Evolutionary conservation across 2,797 vertebrate genomes (phyloP), one percentile per base, ranked within the genome.

Genomic region (Spinus olivaceus): DNA sequence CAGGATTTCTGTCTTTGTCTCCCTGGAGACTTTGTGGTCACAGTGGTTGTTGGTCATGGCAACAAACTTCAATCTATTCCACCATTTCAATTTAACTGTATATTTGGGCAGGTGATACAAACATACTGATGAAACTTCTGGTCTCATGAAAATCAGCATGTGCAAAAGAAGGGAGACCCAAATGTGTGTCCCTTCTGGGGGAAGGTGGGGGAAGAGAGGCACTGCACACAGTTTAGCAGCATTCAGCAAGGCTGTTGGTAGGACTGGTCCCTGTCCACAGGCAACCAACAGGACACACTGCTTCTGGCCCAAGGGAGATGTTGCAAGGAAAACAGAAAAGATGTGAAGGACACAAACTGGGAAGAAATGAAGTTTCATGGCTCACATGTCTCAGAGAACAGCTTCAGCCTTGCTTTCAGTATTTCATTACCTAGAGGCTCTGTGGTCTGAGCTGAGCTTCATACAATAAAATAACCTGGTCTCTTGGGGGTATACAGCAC

Each of bases 131-230:
- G 21, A 57, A 65, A 81, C 12, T 53, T 72, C 56, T 37, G 20
- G 19, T 35, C 12, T 81, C 28, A 21, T 2, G 11, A 78, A 66
- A 92, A 83, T 9, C 37, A 67, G 18, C 14, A 28, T 9, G 9
- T 28, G 57, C 33, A 41, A 70, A 91, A 51, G 32, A 27, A 44
- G 4, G 12, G 50, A 84, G 32, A 72, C 15, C 25, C 59, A 86
- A 72, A 47, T 0, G 0, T 1, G 0, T 3, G 33, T 47, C 14
- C 17, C 17, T 77, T 61, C 25, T 53, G 64, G 80, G n/a, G 23
- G n/a, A 65, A 54, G 49, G 30, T 1, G 0, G 21, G 32, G 24
- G 7, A 92, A 71, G 18, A 2, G 16, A 77, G 32, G 25, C 2
- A 0, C 5, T 12, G 6, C n/a, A 50, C 15, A 59, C 3, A 49